Percentiles rank a stretch among this genome's conserved stretches.
Evolutionary conservation across 2,888 invertebrate genomes (phyloP).

Genomic region (Ophion ventricosus): DNA sequence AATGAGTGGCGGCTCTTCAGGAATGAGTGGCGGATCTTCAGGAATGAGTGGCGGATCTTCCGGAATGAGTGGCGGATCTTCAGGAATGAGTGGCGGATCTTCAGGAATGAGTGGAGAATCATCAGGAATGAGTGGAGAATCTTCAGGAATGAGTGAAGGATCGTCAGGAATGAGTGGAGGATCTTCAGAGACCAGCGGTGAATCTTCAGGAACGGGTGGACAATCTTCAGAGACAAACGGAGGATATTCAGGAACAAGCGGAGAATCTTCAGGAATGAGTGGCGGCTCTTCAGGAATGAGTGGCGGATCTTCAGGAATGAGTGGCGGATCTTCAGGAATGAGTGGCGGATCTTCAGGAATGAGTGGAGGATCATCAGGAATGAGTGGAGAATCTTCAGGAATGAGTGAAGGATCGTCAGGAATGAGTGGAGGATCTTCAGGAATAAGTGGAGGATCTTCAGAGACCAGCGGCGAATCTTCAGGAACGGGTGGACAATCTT

Average conservation of each 20-base stretch:
- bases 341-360: background rate
- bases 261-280: background rate
- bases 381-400: background rate
- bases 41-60: background rate
- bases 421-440: background rate
- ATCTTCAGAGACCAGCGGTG: slow-evolving; percentile 9
- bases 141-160: background rate
- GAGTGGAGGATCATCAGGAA: background rate
- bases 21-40: background rate
- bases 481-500: background rate
- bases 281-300: background rate
- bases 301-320: background rate
- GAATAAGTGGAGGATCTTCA: too few relatives aligned
- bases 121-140: background rate
- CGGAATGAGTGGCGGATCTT: background rate
- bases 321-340: background rate
- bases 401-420: background rate
- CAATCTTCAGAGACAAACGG: too few relatives aligned
- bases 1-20: background rate
- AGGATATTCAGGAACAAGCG: background rate
- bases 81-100: background rate
- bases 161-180: background rate
- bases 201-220: too few relatives aligned
- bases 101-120: background rate
- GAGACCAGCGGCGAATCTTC: too few relatives aligned